Evolutionary conservation across 2,888 invertebrate genomes (phyloP).

Genomic region (Corbicula japonica): DNA sequence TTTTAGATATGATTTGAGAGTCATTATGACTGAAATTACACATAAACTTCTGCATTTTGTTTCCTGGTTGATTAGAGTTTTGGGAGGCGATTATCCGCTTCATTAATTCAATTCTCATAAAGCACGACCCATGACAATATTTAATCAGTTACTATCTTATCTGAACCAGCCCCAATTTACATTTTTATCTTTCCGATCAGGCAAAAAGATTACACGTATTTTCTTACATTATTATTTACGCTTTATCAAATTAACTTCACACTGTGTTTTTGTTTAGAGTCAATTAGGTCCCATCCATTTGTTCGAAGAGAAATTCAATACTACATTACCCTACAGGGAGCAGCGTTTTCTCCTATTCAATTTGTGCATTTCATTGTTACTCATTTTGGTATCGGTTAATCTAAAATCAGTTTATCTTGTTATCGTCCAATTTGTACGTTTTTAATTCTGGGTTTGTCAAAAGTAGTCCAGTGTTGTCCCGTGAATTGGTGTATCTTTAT

Average conservation of each 20-base stretch:
- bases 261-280: slow-evolving; percentile 34
- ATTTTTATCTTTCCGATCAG: too few species aligned
- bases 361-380: slow-evolving; percentile 1
- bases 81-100: slow-evolving; percentile 16
- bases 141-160: slow-evolving; percentile 21
- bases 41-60: too few species aligned
- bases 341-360: not conserved
- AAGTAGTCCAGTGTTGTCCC: too few species aligned
- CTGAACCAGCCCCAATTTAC: too few species aligned
- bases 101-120: slow-evolving; percentile 27
- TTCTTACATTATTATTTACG: slow-evolving; percentile 29
- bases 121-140: slow-evolving; percentile 27
- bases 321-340: not conserved
- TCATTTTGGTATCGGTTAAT: slow-evolving; percentile 11
- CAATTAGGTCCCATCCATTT: slow-evolving; percentile 39
- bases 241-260: slow-evolving; percentile 32
- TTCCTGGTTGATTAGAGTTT: too few species aligned
- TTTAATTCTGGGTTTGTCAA: too few species aligned
- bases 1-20: too few species aligned
- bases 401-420: slow-evolving; percentile 27
- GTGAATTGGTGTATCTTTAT: too few species aligned
- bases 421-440: not conserved
- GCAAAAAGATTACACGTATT: slow-evolving; percentile 5
- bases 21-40: too few species aligned
- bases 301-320: slow-evolving; percentile 28